A percentile compares a stretch with the other conserved stretches of the same genome.
phyloP scores from a whole-genome alignment of 2,113 vertebrate genomes.

The Prunella fulvescens region DNA sequence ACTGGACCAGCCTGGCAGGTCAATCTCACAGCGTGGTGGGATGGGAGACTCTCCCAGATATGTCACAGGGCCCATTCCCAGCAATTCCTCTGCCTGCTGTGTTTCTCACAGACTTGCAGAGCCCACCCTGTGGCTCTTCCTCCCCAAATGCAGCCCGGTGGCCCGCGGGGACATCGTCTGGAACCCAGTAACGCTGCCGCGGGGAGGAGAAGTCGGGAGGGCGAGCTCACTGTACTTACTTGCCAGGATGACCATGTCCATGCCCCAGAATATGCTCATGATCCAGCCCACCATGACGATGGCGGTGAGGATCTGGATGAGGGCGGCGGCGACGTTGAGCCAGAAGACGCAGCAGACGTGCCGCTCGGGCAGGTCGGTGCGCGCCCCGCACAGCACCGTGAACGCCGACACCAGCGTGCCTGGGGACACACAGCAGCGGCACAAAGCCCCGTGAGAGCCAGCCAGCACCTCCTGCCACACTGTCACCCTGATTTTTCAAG shows the following conservation, averaged over 20 bases:
- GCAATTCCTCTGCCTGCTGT: background rate
- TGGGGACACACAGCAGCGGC: slow-evolving; percentile 56
- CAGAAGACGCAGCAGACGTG: slow-evolving; percentile 96
- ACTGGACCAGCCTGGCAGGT: too few relatives aligned
- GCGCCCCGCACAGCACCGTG: slow-evolving; percentile 91
- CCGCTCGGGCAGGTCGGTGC: slow-evolving; percentile 88
- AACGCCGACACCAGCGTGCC: slow-evolving; percentile 95
- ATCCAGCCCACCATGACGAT: slow-evolving; percentile 99
- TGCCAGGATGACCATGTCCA: slow-evolving; percentile 99
- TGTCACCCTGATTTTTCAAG: too few relatives aligned
- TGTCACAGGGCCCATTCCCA: background rate
- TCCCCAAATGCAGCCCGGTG: accelerated
- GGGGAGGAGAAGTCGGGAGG: background rate
- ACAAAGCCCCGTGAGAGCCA: too few relatives aligned
- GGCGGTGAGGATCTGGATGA: slow-evolving; percentile 95
- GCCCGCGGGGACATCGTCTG: background rate
- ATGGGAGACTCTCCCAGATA: background rate
- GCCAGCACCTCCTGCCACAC: too few relatives aligned
- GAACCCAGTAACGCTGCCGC: accelerated
- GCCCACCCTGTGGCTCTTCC: background rate
- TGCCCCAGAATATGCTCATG: slow-evolving; percentile 99
- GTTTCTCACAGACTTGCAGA: background rate
- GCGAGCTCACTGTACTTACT: slow-evolving; percentile 76
- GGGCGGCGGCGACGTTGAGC: slow-evolving; percentile 93
- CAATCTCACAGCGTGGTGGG: too few relatives aligned